phyloP scores from a whole-genome alignment of 2,888 invertebrate species.

The Trachelus troglodyta region DNA sequence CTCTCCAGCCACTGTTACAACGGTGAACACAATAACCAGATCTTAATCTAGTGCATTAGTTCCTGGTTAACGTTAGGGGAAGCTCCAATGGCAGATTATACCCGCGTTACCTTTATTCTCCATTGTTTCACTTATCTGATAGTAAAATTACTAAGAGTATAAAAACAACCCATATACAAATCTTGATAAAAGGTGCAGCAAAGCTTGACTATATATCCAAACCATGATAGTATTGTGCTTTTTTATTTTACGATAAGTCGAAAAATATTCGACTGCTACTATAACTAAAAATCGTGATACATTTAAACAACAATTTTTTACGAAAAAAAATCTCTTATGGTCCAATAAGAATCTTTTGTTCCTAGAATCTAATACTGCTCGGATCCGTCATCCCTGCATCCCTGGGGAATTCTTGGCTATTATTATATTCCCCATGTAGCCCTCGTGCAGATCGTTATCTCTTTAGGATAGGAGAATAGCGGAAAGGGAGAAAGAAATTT shows the following conservation, averaged over 20 bases:
- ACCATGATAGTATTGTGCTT: neutral
- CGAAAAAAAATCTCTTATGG: neutral
- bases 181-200: neutral
- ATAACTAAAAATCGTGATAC: neutral
- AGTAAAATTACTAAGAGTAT: neutral
- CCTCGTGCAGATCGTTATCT: conserved; percentile 40
- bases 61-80: conserved; percentile 41
- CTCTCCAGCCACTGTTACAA: neutral
- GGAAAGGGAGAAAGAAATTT: neutral
- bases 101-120: conserved; percentile 19
- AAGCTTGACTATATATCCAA: neutral
- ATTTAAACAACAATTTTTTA: neutral
- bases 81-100: neutral
- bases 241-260: neutral
- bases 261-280: neutral
- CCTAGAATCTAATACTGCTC: conserved; percentile 30
- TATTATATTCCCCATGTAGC: conserved; percentile 52
- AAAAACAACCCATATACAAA: neutral
- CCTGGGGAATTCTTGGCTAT: conserved; percentile 51
- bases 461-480: neutral
- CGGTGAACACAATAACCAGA: conserved; percentile 41
- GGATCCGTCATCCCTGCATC: conserved; percentile 42
- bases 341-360: conserved; percentile 43
- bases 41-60: conserved; percentile 61
- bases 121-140: conserved; percentile 51